Percentiles rank a stretch among this genome's conserved stretches.
phyloP scores from a whole-genome alignment of 1,140 invertebrate genomes.

The Drosophila arizonae region DNA sequence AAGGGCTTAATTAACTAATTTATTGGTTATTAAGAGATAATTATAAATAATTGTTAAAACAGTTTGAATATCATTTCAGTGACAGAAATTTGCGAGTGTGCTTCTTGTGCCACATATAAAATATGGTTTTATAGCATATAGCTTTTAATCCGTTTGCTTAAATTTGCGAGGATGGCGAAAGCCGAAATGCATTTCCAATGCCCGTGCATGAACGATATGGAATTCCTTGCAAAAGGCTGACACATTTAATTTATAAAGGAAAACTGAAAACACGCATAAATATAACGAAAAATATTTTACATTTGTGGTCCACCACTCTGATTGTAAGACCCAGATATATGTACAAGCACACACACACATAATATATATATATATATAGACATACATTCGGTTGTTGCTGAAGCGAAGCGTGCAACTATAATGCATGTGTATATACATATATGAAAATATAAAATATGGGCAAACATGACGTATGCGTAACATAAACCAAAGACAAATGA shows the following conservation, averaged over 20 bases:
- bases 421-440: conserved; percentile 24
- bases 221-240: conserved; percentile 38
- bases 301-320: conserved; percentile 64
- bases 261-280: conserved; percentile 69
- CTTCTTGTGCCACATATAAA: not conserved
- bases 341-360: conserved; percentile 1
- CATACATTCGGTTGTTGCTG: not conserved
- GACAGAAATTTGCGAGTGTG: not conserved
- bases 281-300: conserved; percentile 72
- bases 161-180: not conserved
- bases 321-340: conserved; percentile 31
- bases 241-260: conserved; percentile 57
- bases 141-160: conserved; percentile 1
- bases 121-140: not conserved
- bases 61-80: not conserved
- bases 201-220: conserved; percentile 7
- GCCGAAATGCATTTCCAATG: conserved; percentile 26
- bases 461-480: conserved; percentile 79
- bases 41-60: not conserved
- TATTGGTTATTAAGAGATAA: conserved; percentile 5
- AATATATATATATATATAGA: not conserved
- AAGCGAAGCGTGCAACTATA: conserved; percentile 26
- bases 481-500: conserved; percentile 81
- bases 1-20: conserved; percentile 1
- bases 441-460: conserved; percentile 71